Base-by-base conservation (phyloP, 2,113 vertebrate genomes). In the Bubo bubo region DNA sequence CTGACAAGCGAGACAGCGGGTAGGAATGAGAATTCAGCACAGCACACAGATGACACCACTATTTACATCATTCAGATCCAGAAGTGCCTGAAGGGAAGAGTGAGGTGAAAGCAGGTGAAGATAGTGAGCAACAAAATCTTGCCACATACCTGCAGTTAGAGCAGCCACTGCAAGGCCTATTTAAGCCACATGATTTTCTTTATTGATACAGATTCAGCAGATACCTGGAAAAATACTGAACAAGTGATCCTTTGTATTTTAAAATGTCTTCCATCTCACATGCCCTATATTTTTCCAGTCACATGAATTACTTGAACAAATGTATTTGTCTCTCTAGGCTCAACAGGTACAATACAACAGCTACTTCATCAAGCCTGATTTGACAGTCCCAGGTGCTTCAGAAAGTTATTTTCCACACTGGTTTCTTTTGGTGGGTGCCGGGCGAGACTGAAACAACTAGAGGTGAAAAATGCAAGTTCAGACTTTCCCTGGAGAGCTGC, bases 391-490 rank as follows among this genome's bases (percentile, higher is more conserved):
- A 20, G 73, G 50, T 55, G 21, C 84, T 81, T 66, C 71, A 76
- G 45, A 45, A 75, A 59, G 50, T 39, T 83, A 23, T 81, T 93
- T 85, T 82, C 53, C 59, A 53, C 19, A 15, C 56, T 35, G 35
- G 18, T 66, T 76, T 79, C 67, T 75, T 79, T 32, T 32, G 59
- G 59, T 27, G 59, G 62, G 59, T 62, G 67, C 77, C 2, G 30
- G 71, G 53, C 4, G 4, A 30, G 32, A 79, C 73, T 70, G 58
- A 47, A 95, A 85, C 28, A 82, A 52, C 53, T n/a, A 60, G 66
- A 94, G 77, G 71, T 53, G 73, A 89, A 89, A 94, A 95, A 93
- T 28, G 49, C 53, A 71, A 85, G 70, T 82, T 90, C 70, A 79
- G 75, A 62, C 50, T 56, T 85, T 63, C 53, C 81, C 63, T 43